Percentiles rank a stretch among this genome's conserved stretches.
phyloP scores from a whole-genome alignment of 2,113 vertebrate species.

The Gila orcuttii region DNA sequence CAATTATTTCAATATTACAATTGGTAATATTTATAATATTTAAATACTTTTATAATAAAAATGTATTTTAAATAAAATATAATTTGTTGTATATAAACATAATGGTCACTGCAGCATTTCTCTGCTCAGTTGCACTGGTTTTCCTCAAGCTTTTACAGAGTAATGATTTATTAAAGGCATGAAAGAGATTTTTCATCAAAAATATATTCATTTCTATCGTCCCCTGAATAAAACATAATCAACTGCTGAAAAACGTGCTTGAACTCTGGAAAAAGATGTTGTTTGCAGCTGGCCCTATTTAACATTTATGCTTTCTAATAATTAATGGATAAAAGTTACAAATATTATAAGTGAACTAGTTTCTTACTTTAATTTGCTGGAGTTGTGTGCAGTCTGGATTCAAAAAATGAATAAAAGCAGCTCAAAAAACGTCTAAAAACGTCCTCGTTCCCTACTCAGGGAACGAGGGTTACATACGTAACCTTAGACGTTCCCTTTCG shows the following conservation, averaged over 20 bases:
- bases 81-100: background rate
- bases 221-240: conserved; percentile 64
- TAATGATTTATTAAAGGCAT: conserved; percentile 64
- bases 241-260: conserved; percentile 29
- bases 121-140: conserved; percentile 28
- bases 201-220: conserved; percentile 56
- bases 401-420: background rate
- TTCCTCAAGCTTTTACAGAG: conserved; percentile 46
- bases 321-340: background rate
- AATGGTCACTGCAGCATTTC: background rate
- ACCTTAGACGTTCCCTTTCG: no score
- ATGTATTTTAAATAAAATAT: background rate
- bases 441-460: no score
- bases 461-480: no score
- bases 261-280: conserved; percentile 33
- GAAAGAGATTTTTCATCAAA: conserved; percentile 65
- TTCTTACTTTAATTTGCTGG: no score
- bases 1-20: no score
- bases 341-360: background rate
- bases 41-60: no score
- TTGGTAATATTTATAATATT: no score
- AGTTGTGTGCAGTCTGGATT: background rate
- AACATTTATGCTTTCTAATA: conserved; percentile 4
- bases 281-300: background rate
- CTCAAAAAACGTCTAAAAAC: background rate